Evolutionary conservation across 2,113 vertebrate species (phyloP).

Genomic region (Sinocyclocheilus maitianheensis): DNA sequence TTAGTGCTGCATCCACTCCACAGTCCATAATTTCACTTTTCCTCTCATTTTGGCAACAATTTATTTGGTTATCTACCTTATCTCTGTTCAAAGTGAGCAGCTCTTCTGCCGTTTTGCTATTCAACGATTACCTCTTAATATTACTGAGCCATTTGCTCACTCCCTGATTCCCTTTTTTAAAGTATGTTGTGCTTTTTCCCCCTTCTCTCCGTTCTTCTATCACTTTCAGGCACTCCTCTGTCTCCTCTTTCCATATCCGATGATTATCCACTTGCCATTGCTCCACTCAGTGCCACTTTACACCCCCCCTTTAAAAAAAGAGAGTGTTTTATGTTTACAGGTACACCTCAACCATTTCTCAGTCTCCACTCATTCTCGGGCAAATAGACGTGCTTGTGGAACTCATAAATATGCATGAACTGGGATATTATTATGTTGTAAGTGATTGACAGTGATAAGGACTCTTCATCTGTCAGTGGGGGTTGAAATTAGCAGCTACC

Average conservation of each 20-base stretch:
- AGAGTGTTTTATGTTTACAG: slow-evolving; percentile 23
- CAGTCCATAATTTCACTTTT: not conserved
- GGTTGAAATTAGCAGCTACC: slow-evolving; percentile 45
- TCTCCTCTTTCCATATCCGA: not conserved
- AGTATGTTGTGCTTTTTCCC: not conserved
- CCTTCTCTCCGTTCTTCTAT: not conserved
- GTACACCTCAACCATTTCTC: not conserved
- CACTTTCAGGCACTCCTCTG: not conserved
- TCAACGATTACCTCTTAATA: not conserved
- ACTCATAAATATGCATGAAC: slow-evolving; percentile 66
- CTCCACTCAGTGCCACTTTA: slow-evolving; percentile 15
- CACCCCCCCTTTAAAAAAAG: not conserved
- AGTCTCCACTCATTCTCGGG: not conserved
- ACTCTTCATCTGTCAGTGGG: slow-evolving; percentile 48
- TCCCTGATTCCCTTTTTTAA: not conserved
- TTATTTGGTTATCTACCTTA: not conserved
- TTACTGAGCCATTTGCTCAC: not conserved
- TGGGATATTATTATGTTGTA: slow-evolving; percentile 33
- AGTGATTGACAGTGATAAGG: slow-evolving; percentile 38
- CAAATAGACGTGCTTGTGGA: slow-evolving; percentile 16
- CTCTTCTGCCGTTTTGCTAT: not conserved
- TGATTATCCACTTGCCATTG: slow-evolving; percentile 38
- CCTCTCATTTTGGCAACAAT: not conserved
- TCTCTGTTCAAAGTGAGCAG: not conserved
- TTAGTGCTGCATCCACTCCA: slow-evolving; percentile 4